Percentiles rank a stretch among this genome's conserved stretches.
Evolutionary conservation across 2,888 invertebrate genomes (phyloP).

Genomic region (Dorcus hopei): DNA sequence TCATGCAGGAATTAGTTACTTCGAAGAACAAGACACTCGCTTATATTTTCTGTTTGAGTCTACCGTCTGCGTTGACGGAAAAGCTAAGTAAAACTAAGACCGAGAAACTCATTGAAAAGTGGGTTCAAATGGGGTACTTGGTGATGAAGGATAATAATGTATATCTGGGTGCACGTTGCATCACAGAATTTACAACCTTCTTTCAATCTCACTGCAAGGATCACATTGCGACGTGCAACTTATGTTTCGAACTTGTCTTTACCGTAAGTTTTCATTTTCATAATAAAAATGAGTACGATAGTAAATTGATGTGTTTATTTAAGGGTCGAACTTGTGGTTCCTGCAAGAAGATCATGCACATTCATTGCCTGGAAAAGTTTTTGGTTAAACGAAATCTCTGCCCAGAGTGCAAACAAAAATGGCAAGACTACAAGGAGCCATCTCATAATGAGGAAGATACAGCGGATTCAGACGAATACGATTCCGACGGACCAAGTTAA

Average conservation of each 20-base stretch:
- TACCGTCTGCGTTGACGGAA: conserved; percentile 33
- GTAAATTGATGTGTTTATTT: neutral
- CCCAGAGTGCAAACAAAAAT: conserved; percentile 9
- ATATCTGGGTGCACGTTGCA: conserved; percentile 38
- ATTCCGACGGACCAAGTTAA: neutral
- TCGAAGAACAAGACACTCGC: conserved; percentile 33
- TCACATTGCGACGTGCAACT: conserved; percentile 31
- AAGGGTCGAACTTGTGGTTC: conserved; percentile 5
- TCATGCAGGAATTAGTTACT: conserved; percentile 37
- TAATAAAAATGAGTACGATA: too few relatives aligned
- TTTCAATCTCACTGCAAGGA: conserved; percentile 34
- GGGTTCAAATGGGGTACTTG: conserved; percentile 37
- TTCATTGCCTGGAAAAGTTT: conserved; percentile 8
- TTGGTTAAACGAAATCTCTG: conserved; percentile 4
- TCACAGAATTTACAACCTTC: conserved; percentile 39
- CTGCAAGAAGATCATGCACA: conserved; percentile 10
- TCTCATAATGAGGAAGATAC: neutral
- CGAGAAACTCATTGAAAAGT: conserved; percentile 34
- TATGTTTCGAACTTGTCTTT: conserved; percentile 42
- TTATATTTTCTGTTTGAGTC: conserved; percentile 35
- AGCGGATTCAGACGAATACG: neutral
- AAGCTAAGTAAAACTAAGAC: conserved; percentile 32
- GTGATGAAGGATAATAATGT: conserved; percentile 31
- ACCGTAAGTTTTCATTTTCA: conserved; percentile 28
- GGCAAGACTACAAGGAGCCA: neutral